These are phyloP conservation scores for Sebastolobus altivelis DNA, from an alignment of 2,797 vertebrate genomes.

Conservation along the genomic window DNA sequence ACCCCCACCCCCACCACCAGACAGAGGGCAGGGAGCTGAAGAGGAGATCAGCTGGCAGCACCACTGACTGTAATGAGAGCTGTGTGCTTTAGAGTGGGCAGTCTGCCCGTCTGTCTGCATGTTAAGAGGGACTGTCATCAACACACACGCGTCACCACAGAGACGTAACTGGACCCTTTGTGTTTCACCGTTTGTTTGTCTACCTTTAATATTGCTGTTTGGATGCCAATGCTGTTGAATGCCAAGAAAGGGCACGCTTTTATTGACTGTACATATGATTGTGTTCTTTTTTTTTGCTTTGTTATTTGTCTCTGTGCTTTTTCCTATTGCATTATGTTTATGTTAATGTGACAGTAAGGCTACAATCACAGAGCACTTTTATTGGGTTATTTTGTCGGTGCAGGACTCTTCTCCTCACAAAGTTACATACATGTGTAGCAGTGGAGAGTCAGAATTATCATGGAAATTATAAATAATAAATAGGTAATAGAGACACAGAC, in stretches of 20 bases:
- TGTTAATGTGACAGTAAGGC: slow-evolving; percentile 32
- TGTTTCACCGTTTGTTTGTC: slow-evolving; percentile 43
- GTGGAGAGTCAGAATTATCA: not conserved
- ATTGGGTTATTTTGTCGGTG: slow-evolving; percentile 7
- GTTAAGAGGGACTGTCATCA: slow-evolving; percentile 59
- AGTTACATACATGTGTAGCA: not conserved
- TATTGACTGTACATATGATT: slow-evolving; percentile 25
- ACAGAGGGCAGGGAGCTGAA: slow-evolving; percentile 86
- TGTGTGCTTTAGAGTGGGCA: slow-evolving; percentile 85
- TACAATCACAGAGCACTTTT: slow-evolving; percentile 10
- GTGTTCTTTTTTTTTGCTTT: slow-evolving; percentile 33
- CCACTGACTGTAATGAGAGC: slow-evolving; percentile 79
- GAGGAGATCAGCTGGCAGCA: slow-evolving; percentile 82
- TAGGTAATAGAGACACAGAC: not conserved
- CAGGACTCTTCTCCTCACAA: slow-evolving; percentile 3
- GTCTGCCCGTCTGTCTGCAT: slow-evolving; percentile 62
- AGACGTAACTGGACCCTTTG: slow-evolving; percentile 36
- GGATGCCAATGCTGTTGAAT: slow-evolving; percentile 50
- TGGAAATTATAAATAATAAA: not conserved
- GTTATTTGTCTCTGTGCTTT: slow-evolving; percentile 24
- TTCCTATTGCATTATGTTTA: slow-evolving; percentile 23
- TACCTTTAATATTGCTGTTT: slow-evolving; percentile 46
- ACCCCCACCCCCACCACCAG: slow-evolving; percentile 63
- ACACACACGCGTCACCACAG: slow-evolving; percentile 23
- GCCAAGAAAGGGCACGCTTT: slow-evolving; percentile 33